Evolutionary conservation across 2,113 vertebrate species (phyloP).

Genomic region (Erythrocercus mccallii): DNA sequence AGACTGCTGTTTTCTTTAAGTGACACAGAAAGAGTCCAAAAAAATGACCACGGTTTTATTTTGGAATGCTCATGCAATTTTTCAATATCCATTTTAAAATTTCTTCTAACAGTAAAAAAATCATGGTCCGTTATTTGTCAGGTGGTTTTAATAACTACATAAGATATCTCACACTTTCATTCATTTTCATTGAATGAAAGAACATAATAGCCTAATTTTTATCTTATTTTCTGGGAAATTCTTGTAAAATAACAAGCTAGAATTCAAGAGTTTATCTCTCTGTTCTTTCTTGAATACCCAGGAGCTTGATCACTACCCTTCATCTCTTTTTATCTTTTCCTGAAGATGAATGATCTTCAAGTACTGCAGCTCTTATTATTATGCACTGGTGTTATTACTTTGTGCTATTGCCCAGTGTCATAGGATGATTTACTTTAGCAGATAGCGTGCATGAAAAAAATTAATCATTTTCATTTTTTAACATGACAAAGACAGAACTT

Average conservation of each 20-base stretch:
- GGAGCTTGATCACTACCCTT: not conserved
- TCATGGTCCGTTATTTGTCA: not conserved
- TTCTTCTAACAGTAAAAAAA: not conserved
- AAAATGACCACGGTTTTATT: not conserved
- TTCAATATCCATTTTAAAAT: not conserved
- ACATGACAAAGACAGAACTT: not conserved
- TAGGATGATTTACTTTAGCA: constrained; percentile 5
- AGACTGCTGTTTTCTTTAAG: not conserved
- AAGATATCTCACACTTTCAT: not conserved
- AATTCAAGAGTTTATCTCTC: not conserved
- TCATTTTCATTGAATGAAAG: not conserved
- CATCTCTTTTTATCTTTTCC: not conserved
- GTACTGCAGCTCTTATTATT: not conserved
- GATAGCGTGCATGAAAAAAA: not conserved
- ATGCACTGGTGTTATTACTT: not conserved
- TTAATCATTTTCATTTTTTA: not conserved
- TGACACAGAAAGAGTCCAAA: not conserved
- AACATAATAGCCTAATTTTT: not conserved
- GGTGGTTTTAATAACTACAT: not conserved
- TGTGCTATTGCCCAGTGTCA: not conserved
- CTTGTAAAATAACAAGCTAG: not conserved
- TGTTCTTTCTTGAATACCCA: not conserved
- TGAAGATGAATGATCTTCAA: not conserved
- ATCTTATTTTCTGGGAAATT: not conserved
- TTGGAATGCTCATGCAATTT: not conserved